Conservation (phyloP, 2,888 invertebrate genomes). For the Ferdinandea cuprea region DNA sequence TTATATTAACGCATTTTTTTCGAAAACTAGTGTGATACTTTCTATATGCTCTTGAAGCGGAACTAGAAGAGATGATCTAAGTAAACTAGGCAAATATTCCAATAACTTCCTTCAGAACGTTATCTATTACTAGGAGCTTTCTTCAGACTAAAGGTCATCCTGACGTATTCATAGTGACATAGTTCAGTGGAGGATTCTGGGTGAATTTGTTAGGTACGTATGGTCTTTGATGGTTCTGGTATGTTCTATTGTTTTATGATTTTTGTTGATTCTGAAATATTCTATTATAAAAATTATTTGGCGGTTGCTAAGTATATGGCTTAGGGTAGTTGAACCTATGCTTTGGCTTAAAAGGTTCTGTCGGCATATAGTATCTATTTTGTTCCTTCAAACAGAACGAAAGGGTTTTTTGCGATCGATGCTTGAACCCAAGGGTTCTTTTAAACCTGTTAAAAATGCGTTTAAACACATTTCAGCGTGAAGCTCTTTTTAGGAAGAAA, state of each 20-base stretch:
- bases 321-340: not conserved
- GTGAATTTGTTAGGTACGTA: not conserved
- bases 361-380: too few species aligned
- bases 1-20: too few species aligned
- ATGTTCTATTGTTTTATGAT: too few species aligned
- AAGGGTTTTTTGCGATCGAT: conserved; percentile 60
- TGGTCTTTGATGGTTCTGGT: not conserved
- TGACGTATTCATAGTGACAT: not conserved
- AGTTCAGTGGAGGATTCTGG: not conserved
- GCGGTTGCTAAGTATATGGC: not conserved
- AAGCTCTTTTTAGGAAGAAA: too few species aligned
- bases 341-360: not conserved
- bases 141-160: not conserved
- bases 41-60: too few species aligned
- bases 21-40: too few species aligned
- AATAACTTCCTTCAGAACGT: too few species aligned
- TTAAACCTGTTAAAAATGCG: conserved; percentile 59
- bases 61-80: too few species aligned
- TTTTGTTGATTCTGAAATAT: conserved; percentile 1
- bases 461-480: too few species aligned
- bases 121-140: not conserved
- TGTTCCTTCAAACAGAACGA: conserved; percentile 1
- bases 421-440: conserved; percentile 64
- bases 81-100: too few species aligned
- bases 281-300: too few species aligned